phyloP scores from a whole-genome alignment of 2,113 vertebrate genomes.

The Ophiodon elongatus region DNA sequence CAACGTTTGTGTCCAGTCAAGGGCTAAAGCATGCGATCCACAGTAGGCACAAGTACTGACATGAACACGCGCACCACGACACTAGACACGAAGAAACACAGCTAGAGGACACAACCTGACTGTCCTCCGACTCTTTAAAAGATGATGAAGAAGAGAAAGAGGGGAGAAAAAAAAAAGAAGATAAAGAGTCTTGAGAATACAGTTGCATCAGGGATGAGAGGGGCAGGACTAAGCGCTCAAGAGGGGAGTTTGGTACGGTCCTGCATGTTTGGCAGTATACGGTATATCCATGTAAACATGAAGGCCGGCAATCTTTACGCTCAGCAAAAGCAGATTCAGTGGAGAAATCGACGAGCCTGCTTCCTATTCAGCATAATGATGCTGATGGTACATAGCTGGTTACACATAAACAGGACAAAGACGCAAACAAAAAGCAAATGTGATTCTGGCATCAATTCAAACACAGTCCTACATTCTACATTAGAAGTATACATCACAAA shows the following conservation, averaged over 20 bases:
- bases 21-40: constrained; percentile 89
- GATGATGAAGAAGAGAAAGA: constrained; percentile 68
- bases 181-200: constrained; percentile 61
- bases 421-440: constrained; percentile 59
- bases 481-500: constrained; percentile 43
- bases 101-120: constrained; percentile 79
- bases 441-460: constrained; percentile 51
- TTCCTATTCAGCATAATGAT: constrained; percentile 60
- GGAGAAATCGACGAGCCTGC: constrained; percentile 50
- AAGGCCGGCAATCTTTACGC: constrained; percentile 70
- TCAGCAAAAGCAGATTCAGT: constrained; percentile 61
- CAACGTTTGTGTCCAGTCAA: constrained; percentile 86
- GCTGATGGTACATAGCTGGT: constrained; percentile 58
- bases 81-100: constrained; percentile 84
- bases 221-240: constrained; percentile 62
- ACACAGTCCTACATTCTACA: constrained; percentile 62
- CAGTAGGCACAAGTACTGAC: constrained; percentile 88
- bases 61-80: constrained; percentile 86
- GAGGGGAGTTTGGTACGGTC: constrained; percentile 69
- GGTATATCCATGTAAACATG: constrained; percentile 80
- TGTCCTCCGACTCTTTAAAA: constrained; percentile 76
- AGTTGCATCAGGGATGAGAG: constrained; percentile 63
- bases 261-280: constrained; percentile 80
- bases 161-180: constrained; percentile 16
- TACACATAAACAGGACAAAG: constrained; percentile 63